Evolutionary conservation across 2,797 vertebrate genomes (phyloP), one percentile per base, ranked within the genome.

Genomic region (Cuniculus paca): DNA sequence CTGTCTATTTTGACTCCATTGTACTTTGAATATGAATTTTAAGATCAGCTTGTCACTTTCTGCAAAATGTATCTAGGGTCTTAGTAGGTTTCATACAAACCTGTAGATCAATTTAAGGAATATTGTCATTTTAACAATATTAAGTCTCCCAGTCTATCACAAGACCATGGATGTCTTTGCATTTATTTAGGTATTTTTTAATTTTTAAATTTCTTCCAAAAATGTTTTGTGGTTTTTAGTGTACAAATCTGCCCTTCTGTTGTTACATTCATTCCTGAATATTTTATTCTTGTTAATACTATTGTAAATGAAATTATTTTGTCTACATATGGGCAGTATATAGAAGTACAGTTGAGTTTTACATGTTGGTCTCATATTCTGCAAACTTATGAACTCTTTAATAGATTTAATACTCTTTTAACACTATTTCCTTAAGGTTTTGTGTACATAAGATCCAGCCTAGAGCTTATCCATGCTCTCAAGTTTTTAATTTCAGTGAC

Each of bases 11-110:
- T 79, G 31, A 3, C 34, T 61, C 20, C 28, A 36, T 85, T 78
- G 28, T 17, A 89, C 24, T 89, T 94, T 81, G 39, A 26, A 86
- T 80, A 86, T 86, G 26, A 92, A 92, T 82, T 95, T 94, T 92
- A 96, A 61, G 13, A 63, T 92, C 28, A 65, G 4, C 16, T 82
- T 83, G 10, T 31, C 45, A 45, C 74, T 48, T 48, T 77, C 26
- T 77, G 45, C 28, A 50, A 50, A 77, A 34, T 50, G 10, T 31
- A 54, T 48, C 36, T 81, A 19, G 48, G 19, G 63, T 91, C 88
- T 80, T 68, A 39, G n/a, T 93, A 52, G 72, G 13, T 42, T 84
- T 84, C 28, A 45, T 36, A 42, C 45, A 28, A 88, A 77, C 60
- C 12, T 61, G 2, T 83, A 75, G 14, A 36, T 92, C 65, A 94